Evolutionary conservation across 2,888 invertebrate species (phyloP).

Genomic region (Apamea crenata): DNA sequence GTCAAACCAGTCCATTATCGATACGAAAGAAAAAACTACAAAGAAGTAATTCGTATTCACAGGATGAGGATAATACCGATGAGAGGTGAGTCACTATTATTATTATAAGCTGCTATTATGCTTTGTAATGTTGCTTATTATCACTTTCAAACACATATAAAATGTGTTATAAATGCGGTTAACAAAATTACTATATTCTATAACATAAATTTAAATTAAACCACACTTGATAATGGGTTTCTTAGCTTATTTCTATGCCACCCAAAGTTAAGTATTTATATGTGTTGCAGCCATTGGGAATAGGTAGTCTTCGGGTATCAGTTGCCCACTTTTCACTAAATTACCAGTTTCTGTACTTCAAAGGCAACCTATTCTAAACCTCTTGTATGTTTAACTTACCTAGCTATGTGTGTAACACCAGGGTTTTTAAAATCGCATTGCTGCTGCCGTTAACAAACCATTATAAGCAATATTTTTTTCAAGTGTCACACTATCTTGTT

Average conservation of each 20-base stretch:
- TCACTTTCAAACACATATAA: constrained; percentile 24
- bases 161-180: too few relatives aligned
- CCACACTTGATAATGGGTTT: neutral
- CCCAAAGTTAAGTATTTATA: neutral
- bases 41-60: constrained; percentile 67
- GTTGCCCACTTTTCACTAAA: neutral
- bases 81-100: constrained; percentile 67
- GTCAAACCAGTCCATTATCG: constrained; percentile 65
- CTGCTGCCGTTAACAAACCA: neutral
- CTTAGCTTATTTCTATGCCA: neutral
- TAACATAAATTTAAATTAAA: constrained; percentile 6
- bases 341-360: neutral
- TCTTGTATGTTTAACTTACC: neutral
- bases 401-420: neutral
- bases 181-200: constrained; percentile 10
- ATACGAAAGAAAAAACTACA: constrained; percentile 55
- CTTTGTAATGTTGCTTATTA: constrained; percentile 22
- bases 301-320: neutral
- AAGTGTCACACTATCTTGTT: neutral
- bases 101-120: too few relatives aligned
- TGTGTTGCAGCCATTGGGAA: neutral
- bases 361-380: neutral
- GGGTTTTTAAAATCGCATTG: neutral
- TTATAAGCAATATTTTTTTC: neutral
- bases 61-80: constrained; percentile 61